Conservation (phyloP, 2,888 invertebrate species). For the Automeris io region DNA sequence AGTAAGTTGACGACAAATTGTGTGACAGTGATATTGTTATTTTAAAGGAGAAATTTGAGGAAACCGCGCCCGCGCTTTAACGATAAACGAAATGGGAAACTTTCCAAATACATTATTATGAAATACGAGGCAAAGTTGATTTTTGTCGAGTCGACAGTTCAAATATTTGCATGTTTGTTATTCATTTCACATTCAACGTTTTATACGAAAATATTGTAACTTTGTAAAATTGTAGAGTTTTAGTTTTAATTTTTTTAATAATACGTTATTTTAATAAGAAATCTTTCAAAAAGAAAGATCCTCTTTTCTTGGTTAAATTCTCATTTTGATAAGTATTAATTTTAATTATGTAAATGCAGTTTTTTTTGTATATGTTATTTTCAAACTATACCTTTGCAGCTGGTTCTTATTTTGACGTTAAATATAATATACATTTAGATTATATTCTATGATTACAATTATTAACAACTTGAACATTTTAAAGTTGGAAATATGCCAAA, state of each 20-base stretch:
- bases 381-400: no score
- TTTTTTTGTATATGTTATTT: no score
- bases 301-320: no score
- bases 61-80: constrained; percentile 23
- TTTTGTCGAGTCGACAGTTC: constrained; percentile 25
- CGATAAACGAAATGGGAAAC: constrained; percentile 37
- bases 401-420: no score
- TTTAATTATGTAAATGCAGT: no score
- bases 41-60: constrained; percentile 26
- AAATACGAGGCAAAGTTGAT: constrained; percentile 39
- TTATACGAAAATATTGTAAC: constrained; percentile 15
- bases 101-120: constrained; percentile 46
- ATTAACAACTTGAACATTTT: no score
- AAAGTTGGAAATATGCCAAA: background rate
- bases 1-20: constrained; percentile 27
- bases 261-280: background rate
- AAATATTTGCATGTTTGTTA: constrained; percentile 39
- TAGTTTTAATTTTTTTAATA: background rate
- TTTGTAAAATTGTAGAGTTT: constrained; percentile 7
- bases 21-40: constrained; percentile 33
- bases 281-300: background rate
- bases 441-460: no score
- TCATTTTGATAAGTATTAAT: no score
- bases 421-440: no score
- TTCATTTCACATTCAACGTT: constrained; percentile 22